phyloP scores from a whole-genome alignment of 2,797 vertebrate genomes.

The Synaphobranchus kaupii region DNA sequence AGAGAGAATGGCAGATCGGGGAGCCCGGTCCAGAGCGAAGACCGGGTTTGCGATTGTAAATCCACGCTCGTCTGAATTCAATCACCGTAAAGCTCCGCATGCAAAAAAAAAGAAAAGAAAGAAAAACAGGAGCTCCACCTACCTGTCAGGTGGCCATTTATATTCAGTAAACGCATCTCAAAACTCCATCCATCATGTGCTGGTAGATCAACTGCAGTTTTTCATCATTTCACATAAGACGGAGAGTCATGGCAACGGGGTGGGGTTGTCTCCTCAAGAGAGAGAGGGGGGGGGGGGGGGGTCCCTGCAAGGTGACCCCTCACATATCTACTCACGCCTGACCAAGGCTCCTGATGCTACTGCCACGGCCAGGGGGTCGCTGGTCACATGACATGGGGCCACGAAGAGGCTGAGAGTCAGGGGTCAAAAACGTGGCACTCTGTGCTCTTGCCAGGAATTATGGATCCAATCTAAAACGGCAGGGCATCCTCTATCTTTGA shows the following conservation, averaged over 20 bases:
- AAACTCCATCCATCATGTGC: not conserved
- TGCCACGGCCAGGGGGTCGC: constrained; percentile 46
- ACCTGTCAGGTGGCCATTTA: constrained; percentile 36
- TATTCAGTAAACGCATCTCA: constrained; percentile 28
- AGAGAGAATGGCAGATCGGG: constrained; percentile 28
- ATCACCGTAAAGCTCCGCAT: constrained; percentile 46
- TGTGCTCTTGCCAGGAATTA: not conserved
- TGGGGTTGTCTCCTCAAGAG: not conserved
- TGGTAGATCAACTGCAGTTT: not conserved
- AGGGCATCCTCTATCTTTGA: not conserved
- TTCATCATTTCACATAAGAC: not conserved
- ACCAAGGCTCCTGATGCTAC: constrained; percentile 42
- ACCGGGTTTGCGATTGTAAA: constrained; percentile 52
- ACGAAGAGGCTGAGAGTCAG: not conserved
- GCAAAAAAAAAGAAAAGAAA: not conserved
- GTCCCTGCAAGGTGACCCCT: constrained; percentile 36
- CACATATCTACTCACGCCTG: constrained; percentile 41
- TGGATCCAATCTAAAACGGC: not conserved
- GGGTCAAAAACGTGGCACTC: not conserved
- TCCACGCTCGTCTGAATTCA: constrained; percentile 57
- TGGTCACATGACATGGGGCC: constrained; percentile 28
- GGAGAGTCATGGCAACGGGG: not conserved
- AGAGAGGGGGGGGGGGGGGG: not conserved
- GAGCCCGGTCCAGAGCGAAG: constrained; percentile 38
- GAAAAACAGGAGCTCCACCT: constrained; percentile 20